Evolutionary conservation across 2,888 invertebrate genomes (phyloP).

Genomic region (Fragum sueziense): DNA sequence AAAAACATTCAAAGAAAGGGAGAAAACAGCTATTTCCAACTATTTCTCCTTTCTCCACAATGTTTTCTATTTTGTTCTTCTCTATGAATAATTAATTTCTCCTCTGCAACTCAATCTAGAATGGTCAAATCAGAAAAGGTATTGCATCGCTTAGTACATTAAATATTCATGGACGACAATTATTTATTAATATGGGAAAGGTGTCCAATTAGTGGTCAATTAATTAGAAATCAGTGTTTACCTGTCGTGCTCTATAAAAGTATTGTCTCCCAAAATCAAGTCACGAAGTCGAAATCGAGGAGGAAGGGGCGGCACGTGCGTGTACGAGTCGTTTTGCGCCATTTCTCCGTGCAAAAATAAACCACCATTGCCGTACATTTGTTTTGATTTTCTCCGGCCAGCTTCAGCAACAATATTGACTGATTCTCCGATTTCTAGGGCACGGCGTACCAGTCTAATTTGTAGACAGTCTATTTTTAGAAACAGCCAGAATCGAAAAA

Average conservation of each 20-base stretch:
- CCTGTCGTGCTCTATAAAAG: constrained; percentile 91
- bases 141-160: too few species aligned
- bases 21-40: neutral
- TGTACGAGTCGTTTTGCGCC: constrained; percentile 59
- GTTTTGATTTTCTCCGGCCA: constrained; percentile 32
- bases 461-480: neutral
- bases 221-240: constrained; percentile 79
- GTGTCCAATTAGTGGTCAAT: too few species aligned
- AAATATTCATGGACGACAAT: too few species aligned
- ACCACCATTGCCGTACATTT: constrained; percentile 53
- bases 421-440: constrained; percentile 17
- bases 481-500: neutral
- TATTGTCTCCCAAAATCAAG: constrained; percentile 90
- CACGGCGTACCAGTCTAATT: neutral
- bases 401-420: constrained; percentile 52
- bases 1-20: constrained; percentile 1
- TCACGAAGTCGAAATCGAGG: constrained; percentile 90
- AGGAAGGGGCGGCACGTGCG: constrained; percentile 83
- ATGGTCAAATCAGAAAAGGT: too few species aligned
- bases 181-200: too few species aligned
- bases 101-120: too few species aligned
- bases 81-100: too few species aligned
- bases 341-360: constrained; percentile 43
- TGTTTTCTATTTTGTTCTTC: neutral
- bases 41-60: constrained; percentile 4